phyloP scores from a whole-genome alignment of 2,113 vertebrate genomes.

The Salvelinus fontinalis region DNA sequence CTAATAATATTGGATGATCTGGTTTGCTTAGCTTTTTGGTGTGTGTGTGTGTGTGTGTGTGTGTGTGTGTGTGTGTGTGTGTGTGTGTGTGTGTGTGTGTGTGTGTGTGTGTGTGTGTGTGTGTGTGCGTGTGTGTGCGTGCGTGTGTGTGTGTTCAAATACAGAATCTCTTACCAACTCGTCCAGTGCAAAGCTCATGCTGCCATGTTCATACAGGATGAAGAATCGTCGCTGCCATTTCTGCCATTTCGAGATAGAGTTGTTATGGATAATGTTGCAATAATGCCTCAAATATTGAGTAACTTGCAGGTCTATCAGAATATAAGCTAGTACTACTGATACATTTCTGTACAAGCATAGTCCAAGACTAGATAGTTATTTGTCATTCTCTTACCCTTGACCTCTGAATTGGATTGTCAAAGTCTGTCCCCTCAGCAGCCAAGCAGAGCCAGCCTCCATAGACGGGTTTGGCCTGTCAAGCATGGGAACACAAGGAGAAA shows the following conservation, averaged over 20 bases:
- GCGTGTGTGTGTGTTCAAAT: neutral
- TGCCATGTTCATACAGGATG: constrained; percentile 70
- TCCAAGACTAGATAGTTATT: neutral
- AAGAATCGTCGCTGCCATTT: constrained; percentile 77
- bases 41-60: constrained; percentile 1
- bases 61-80: constrained; percentile 1
- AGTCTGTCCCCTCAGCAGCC: constrained; percentile 73
- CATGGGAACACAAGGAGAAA: neutral
- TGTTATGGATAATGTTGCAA: neutral
- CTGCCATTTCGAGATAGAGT: constrained; percentile 31
- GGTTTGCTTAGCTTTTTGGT: neutral
- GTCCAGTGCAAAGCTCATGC: constrained; percentile 70
- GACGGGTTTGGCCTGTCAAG: constrained; percentile 64
- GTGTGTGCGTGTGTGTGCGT: neutral
- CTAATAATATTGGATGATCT: neutral
- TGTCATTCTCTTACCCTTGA: constrained; percentile 58
- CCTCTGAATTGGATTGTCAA: constrained; percentile 67
- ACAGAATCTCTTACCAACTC: constrained; percentile 59
- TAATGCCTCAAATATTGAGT: too few relatives aligned
- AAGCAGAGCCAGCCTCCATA: constrained; percentile 74
- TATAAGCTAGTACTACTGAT: neutral
- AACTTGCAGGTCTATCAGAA: too few relatives aligned
- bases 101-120: constrained; percentile 6
- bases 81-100: neutral
- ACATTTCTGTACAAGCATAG: neutral